Evolutionary conservation across 2,113 vertebrate species (phyloP), one percentile per base, ranked within the genome.

Genomic region (Apodemus speciosus): DNA sequence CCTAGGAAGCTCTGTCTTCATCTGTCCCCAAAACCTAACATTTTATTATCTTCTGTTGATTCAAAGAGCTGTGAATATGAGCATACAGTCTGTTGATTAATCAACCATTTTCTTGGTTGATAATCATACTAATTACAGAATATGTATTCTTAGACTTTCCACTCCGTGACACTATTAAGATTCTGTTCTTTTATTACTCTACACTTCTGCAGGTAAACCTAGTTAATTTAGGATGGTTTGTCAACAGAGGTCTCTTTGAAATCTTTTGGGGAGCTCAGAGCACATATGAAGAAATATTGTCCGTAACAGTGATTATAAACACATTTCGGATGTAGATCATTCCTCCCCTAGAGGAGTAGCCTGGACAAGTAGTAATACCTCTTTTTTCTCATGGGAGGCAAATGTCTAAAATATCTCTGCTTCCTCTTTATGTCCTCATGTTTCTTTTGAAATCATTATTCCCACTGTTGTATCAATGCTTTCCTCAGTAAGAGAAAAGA

Each of bases 401-500:
- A 85, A 49, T 46, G 10, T 51, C 9, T 68, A 35, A 85, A 21
- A 66, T 66, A 85, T 13, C 27, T 73, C 9, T 87, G 27, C 62
- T n/a, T 56, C 32, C 30, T 49, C 20, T 69, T 8, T 38, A 21
- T 51, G 25, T 38, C 23, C 7, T 38, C 35, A 16, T 46, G 1
- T 21, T 80, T 35, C 20, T 16, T 79, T 75, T 49, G 49, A 92
- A 90, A 88, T 75, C 6, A 20, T 88, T 58, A 88, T 43, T 16
- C 1, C 60, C 49, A 49, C 85, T 90, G 13, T 51, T 27, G 5
- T 73, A 79, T 73, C 27, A 87, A 51, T 69, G 46, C 75, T 3
- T 62, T 38, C 64, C 90, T 94, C 53, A 84, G 56, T 53, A 35
- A 75, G 73, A 92, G 23, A 85, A 80, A 94, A n/a, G 15, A 90